Percentiles rank a stretch among this genome's conserved stretches.
phyloP scores from a whole-genome alignment of 2,113 vertebrate genomes.

The Pygoscelis antarcticus region DNA sequence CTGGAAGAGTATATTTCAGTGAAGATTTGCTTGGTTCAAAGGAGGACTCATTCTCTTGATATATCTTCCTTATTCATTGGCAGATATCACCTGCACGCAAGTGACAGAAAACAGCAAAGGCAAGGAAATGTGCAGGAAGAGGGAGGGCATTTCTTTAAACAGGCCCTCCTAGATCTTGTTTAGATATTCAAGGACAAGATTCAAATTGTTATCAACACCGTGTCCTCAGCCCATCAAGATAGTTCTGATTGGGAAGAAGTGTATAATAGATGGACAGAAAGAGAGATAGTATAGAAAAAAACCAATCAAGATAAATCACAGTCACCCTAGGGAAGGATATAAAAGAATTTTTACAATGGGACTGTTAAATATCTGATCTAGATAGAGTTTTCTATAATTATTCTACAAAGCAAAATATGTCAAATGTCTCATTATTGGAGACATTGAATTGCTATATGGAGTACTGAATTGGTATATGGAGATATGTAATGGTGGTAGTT shows the following conservation, averaged over 20 bases:
- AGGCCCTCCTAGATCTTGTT: neutral
- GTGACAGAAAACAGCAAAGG: neutral
- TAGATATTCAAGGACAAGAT: neutral
- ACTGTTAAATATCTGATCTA: neutral
- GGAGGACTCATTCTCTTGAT: neutral
- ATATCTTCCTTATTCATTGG: neutral
- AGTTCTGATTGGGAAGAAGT: neutral
- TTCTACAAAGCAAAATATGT: neutral
- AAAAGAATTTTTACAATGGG: neutral
- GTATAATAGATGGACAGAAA: neutral
- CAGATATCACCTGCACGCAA: neutral
- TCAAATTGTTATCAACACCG: neutral
- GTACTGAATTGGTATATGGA: neutral
- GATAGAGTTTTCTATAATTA: neutral
- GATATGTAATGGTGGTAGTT: neutral
- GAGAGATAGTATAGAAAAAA: neutral
- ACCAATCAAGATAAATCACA: neutral
- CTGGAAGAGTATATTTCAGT: neutral
- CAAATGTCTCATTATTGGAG: neutral
- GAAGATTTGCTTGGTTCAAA: neutral
- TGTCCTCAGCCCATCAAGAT: neutral
- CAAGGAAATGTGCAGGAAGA: neutral
- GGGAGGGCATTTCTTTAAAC: neutral
- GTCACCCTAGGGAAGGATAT: neutral
- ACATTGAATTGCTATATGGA: neutral